Evolutionary conservation across 2,113 vertebrate species (phyloP).

Genomic region (Henicopernis longicauda): DNA sequence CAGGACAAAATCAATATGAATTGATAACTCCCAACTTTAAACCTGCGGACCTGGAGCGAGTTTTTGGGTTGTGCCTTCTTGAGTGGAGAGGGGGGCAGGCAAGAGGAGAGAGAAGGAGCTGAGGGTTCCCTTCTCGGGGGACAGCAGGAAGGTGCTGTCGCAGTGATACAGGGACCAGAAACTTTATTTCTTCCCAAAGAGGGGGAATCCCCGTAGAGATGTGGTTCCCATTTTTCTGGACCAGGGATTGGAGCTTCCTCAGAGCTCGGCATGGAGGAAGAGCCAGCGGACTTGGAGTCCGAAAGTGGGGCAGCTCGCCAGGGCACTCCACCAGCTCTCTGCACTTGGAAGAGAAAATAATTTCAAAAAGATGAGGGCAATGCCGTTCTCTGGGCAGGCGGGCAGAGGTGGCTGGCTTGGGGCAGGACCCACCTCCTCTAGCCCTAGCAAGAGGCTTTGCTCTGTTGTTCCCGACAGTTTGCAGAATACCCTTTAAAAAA

Average conservation of each 20-base stretch:
- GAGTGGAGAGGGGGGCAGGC: not conserved
- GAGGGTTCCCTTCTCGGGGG: not conserved
- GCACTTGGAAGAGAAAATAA: not conserved
- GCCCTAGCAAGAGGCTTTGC: not conserved
- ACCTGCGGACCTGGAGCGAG: not conserved
- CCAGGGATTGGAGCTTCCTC: not conserved
- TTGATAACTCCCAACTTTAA: not conserved
- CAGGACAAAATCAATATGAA: not conserved
- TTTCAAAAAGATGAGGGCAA: not conserved
- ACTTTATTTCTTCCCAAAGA: too few species aligned
- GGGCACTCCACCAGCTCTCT: not conserved
- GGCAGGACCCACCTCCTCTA: not conserved
- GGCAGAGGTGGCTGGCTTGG: not conserved
- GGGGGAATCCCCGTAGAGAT: too few species aligned
- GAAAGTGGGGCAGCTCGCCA: not conserved
- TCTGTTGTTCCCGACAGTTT: not conserved
- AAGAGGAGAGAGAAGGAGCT: not conserved
- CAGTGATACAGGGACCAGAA: rapidly evolving
- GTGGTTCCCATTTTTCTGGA: too few species aligned
- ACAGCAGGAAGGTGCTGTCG: not conserved
- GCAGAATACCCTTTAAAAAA: not conserved
- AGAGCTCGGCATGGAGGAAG: not conserved
- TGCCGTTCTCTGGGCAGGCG: not conserved
- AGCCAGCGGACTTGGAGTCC: too few species aligned
- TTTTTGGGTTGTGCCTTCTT: not conserved